Evolutionary conservation across 2,888 invertebrate species (phyloP).

Genomic region (Caenorhabditis macrosperma): DNA sequence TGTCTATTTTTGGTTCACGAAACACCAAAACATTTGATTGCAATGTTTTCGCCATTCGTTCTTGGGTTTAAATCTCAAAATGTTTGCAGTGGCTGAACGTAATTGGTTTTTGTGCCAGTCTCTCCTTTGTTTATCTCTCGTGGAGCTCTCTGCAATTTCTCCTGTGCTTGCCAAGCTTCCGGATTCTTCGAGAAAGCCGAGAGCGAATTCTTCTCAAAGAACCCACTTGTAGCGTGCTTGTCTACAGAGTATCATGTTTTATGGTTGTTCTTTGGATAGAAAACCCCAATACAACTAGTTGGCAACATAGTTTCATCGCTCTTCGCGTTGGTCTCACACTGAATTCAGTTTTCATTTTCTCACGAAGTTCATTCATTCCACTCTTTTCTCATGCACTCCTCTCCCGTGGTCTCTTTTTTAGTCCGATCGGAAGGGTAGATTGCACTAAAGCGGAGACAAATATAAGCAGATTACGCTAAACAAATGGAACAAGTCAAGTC

Average conservation of each 20-base stretch:
- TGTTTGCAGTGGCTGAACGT: no score
- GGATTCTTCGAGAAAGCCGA: background rate
- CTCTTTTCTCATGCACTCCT: constrained; percentile 1
- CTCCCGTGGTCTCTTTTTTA: constrained; percentile 5
- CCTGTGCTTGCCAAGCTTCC: background rate
- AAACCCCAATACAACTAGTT: background rate
- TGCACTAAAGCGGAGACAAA: background rate
- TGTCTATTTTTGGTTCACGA: no score
- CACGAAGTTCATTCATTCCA: background rate
- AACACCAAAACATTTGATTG: no score
- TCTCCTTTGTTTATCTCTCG: background rate
- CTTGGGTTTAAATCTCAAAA: no score
- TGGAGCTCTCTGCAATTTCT: background rate
- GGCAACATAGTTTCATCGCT: no score
- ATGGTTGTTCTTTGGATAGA: background rate
- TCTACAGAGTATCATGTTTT: background rate
- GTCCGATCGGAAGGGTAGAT: background rate
- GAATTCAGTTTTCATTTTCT: background rate
- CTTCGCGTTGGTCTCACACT: background rate
- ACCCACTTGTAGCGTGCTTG: background rate
- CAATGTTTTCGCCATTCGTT: no score
- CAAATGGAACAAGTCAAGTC: constrained; percentile 27
- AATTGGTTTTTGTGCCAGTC: no score
- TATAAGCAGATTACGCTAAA: constrained; percentile 43
- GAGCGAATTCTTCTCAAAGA: background rate